Base-by-base conservation (phyloP, 2,888 invertebrate genomes). In the Eristalis intricaria region DNA sequence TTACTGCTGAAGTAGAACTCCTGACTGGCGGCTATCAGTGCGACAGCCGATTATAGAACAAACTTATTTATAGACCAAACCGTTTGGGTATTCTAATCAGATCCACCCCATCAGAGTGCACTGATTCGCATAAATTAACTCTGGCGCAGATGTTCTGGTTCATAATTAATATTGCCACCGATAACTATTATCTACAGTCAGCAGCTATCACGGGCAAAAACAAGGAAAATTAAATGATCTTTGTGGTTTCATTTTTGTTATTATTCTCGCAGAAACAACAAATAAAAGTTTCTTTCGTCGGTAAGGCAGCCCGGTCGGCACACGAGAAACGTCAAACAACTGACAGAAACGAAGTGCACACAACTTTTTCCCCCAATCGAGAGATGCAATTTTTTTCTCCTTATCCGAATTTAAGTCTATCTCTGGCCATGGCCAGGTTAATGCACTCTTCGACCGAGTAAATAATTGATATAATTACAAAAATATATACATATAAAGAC, bases 401-500 rank as follows among this genome's bases (percentile, higher is more conserved):
- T 63, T 32, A 32, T 32, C 32, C 50, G 50, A 50, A 38, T 19
- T 50, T 0, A 43, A 8, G 19, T 50, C 50, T 19, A 19, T 50
- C 19, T 50, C 50, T 19, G 50, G n/a, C 50, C 50, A n/a, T 7
- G 50, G 50, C n/a, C 50, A 8, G 50, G 50, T 50, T n/a, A 50
- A 50, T 50, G 50, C 50, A 50, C 50, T 50, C 8, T 50, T n/a
- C 8, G 8, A 8, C 8, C 50, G 50, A 50, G 50, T 8, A 50
- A 50, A 50, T 50, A 19, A 50, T 50, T 50, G 50, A 50, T n/a
- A 26, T 60, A 60, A 60, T 60, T 26, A 26, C 60, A 60, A 60
- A 60, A 23, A 26, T 1, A 60, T 13, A 29, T 5, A 63, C 76
- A 81, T 58, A 66, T 26, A 76, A 13, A n/a, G 77, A 95, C 97